phyloP scores from a whole-genome alignment of 2,797 vertebrate species.

The Coregonus sp. region DNA sequence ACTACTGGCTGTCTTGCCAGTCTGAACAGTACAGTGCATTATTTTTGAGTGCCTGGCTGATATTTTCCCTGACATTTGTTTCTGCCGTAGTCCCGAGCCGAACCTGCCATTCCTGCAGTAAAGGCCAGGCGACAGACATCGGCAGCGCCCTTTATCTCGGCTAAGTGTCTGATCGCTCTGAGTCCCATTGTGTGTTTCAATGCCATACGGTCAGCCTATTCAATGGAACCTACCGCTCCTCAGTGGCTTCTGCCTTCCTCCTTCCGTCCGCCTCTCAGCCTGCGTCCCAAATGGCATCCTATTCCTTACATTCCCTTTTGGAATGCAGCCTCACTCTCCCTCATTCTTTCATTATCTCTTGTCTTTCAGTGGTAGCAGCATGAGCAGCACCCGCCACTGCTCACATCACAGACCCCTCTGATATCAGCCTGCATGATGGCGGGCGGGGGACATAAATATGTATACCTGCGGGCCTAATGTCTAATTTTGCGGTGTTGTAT shows the following conservation, averaged over 20 bases:
- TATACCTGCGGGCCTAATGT: constrained; percentile 59
- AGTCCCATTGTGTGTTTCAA: constrained; percentile 12
- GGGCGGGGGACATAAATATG: constrained; percentile 69
- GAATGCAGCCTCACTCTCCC: neutral
- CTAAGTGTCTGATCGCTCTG: constrained; percentile 9
- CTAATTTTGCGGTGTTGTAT: constrained; percentile 50
- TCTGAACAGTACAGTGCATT: constrained; percentile 2
- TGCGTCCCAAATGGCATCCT: neutral
- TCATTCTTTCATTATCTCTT: neutral
- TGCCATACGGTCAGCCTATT: neutral
- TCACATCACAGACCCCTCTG: constrained; percentile 55
- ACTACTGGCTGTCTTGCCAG: neutral
- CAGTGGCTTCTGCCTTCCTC: constrained; percentile 9
- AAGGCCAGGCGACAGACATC: constrained; percentile 19
- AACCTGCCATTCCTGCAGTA: neutral
- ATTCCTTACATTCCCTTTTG: neutral
- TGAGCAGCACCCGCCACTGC: neutral
- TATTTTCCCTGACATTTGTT: constrained; percentile 55
- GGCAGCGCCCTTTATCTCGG: constrained; percentile 24
- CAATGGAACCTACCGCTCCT: neutral
- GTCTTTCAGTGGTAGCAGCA: constrained; percentile 14
- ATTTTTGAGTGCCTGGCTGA: constrained; percentile 37
- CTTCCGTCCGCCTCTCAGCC: neutral
- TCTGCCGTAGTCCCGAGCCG: constrained; percentile 8
- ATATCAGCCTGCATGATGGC: constrained; percentile 56